These are phyloP conservation scores for Melieria crassipennis DNA, from an alignment of 2,888 invertebrate species.

Conservation along the genomic window DNA sequence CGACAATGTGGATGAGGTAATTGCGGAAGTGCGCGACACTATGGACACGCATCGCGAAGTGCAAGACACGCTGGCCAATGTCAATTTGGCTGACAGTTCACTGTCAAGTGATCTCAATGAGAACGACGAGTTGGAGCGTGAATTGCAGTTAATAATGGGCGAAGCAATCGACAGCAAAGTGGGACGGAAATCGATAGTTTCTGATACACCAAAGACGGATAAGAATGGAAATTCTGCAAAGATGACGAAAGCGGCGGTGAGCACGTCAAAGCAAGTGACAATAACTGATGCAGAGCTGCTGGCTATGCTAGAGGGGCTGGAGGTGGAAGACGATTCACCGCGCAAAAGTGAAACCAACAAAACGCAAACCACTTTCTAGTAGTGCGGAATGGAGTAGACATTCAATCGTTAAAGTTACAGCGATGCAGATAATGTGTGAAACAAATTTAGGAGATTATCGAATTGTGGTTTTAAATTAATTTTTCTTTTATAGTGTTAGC, in stretches of 20 bases:
- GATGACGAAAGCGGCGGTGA: neutral
- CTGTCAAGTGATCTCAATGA: conserved; percentile 48
- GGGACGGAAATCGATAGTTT: neutral
- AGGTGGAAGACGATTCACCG: conserved; percentile 52
- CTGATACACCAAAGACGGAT: conserved; percentile 5
- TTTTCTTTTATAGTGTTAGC: neutral
- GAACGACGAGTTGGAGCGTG: conserved; percentile 72
- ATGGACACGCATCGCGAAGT: conserved; percentile 68
- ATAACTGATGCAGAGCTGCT: conserved; percentile 56
- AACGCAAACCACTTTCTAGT: neutral
- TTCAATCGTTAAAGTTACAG: no score
- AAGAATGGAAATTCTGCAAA: neutral
- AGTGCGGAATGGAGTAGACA: neutral
- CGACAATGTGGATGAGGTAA: conserved; percentile 75
- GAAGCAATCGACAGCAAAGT: conserved; percentile 35
- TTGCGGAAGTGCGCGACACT: conserved; percentile 79
- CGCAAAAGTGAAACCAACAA: conserved; percentile 24
- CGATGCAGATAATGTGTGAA: no score
- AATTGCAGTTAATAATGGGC: conserved; percentile 71
- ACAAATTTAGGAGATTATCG: no score
- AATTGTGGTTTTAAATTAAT: no score
- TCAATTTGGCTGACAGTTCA: conserved; percentile 64
- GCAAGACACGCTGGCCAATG: conserved; percentile 66
- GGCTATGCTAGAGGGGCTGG: conserved; percentile 56
- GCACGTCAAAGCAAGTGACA: conserved; percentile 39